A percentile compares a stretch with the other conserved stretches of the same genome.
Evolutionary conservation across 2,797 vertebrate species (phyloP).

Genomic region (Cottoperca gobio): DNA sequence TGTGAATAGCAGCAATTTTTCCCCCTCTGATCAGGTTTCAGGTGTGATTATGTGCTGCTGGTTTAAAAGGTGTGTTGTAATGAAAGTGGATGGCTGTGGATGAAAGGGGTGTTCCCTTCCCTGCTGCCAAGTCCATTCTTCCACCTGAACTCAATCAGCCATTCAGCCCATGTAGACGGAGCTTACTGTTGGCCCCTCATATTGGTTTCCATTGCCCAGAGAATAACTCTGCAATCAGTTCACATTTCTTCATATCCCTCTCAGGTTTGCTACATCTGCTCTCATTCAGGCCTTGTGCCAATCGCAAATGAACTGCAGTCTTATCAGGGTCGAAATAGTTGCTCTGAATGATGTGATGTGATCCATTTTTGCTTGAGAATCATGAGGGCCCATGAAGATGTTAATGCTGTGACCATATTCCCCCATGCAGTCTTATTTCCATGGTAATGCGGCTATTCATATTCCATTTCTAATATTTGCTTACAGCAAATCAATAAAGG

Average conservation of each 20-base stretch:
- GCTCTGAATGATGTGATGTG: constrained; percentile 56
- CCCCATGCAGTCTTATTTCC: constrained; percentile 69
- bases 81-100: constrained; percentile 73
- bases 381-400: constrained; percentile 52
- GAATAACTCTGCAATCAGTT: constrained; percentile 80
- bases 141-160: constrained; percentile 72
- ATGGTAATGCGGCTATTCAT: constrained; percentile 76
- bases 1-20: constrained; percentile 53
- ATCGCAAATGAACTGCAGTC: constrained; percentile 59
- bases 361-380: constrained; percentile 64
- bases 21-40: constrained; percentile 63
- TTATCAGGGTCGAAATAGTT: constrained; percentile 52
- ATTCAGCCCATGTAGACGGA: constrained; percentile 70
- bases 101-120: constrained; percentile 72
- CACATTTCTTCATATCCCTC: constrained; percentile 69
- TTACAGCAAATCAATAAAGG: constrained; percentile 63
- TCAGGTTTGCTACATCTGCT: constrained; percentile 67
- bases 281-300: constrained; percentile 47
- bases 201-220: constrained; percentile 77
- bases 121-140: constrained; percentile 69
- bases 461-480: constrained; percentile 68
- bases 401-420: constrained; percentile 60
- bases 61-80: constrained; percentile 77
- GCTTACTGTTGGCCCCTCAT: constrained; percentile 75
- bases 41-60: constrained; percentile 63